Base-by-base conservation (phyloP, 2,797 vertebrate species). In the Poecilia gillii region DNA sequence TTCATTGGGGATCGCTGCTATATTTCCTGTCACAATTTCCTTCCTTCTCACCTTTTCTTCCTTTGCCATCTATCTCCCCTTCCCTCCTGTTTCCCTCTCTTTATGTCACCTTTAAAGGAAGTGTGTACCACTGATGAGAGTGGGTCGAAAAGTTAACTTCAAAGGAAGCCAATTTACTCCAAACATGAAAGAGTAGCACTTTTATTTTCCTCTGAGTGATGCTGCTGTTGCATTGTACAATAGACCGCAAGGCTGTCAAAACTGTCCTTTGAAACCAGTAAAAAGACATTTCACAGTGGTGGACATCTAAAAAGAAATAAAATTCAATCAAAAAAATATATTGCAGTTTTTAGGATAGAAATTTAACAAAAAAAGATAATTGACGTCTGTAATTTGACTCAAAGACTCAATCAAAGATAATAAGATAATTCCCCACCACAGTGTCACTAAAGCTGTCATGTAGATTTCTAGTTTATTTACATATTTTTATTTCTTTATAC, bases 91-190 rank as follows among this genome's bases (percentile, higher is more conserved):
- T 76, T 33, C 57, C 53, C 59, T 82, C 28, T 46, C 72, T 87
- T 82, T 78, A 68, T 84, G 73, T 76, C 84, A 83, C 75, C 78
- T 86, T 77, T 77, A 76, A 84, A 76, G 77, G 39, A 78, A 77
- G 66, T 74, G 55, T n/a, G 36, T n/a, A 7, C 18, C 78, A 66
- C 1, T 76, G 77, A 84, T 13, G 46, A 85, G 79, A 82, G 43
- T 39, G 76, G 70, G 79, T 78, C 12, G 1, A 79, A 85, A 81
- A 80, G 76, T 85, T 82, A 62, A 78, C 74, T 86, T 87, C 70
- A 87, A 82, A 89, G 74, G 68, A 76, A 85, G 84, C 74, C 89
- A 89, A 85, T 91, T 90, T 90, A 87, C 75, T 85, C 75, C 73
- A 4, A 75, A 84, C 80, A 90, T 90, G 80, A 91, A 89, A 89